These are phyloP conservation scores for Pomacea maculata DNA, from an alignment of 1,140 invertebrate genomes.

Conservation along the genomic window DNA sequence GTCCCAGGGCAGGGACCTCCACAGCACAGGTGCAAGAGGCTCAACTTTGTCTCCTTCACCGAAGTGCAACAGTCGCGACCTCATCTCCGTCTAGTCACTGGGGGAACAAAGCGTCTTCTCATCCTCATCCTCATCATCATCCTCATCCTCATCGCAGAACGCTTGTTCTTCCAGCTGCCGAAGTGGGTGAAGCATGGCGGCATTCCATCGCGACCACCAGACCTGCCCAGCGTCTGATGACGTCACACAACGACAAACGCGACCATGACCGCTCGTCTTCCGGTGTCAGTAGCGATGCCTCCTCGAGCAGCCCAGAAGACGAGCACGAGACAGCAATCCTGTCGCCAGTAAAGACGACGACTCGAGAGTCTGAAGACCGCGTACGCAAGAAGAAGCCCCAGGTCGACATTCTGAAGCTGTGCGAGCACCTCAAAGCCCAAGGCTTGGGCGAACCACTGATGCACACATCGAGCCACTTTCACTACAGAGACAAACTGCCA, in stretches of 20 bases:
- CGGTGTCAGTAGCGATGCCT: not conserved
- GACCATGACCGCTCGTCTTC: slow-evolving; percentile 1
- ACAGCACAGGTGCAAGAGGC: not conserved
- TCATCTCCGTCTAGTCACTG: not conserved
- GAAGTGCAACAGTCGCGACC: not conserved
- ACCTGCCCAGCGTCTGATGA: not conserved
- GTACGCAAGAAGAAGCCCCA: slow-evolving; percentile 9
- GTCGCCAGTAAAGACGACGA: not conserved
- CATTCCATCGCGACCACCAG: not conserved
- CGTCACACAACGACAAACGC: not conserved
- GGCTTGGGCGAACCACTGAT: slow-evolving; percentile 32
- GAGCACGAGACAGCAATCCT: not conserved
- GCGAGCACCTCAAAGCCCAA: slow-evolving; percentile 30
- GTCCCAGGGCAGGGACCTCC: not conserved
- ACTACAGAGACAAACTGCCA: slow-evolving; percentile 21
- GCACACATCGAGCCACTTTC: slow-evolving; percentile 17
- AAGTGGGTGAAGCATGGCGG: not conserved
- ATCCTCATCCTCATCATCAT: too few species aligned
- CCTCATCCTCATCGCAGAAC: not conserved
- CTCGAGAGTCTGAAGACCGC: not conserved
- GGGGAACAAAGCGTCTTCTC: not conserved
- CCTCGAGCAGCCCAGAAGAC: not conserved
- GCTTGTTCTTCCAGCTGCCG: not conserved
- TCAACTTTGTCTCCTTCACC: not conserved
- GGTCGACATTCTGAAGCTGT: slow-evolving; percentile 30